These are phyloP conservation scores for Anarhynchus alexandrinus DNA, from an alignment of 2,113 vertebrate species.

Conservation along the genomic window DNA sequence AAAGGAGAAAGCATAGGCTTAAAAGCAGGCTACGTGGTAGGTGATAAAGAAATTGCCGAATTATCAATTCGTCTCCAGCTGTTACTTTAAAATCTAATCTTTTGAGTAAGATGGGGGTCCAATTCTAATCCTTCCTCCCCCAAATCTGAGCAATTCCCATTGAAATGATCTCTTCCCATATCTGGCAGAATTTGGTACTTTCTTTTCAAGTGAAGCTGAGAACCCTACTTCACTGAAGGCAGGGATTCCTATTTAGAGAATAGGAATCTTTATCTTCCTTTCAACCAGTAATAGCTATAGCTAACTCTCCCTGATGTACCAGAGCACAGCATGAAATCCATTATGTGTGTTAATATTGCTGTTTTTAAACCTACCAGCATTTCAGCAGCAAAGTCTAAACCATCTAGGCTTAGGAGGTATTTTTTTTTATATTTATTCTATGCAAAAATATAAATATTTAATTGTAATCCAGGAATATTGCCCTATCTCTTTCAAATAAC, in stretches of 20 bases:
- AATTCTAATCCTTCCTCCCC: background rate
- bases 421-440: constrained; percentile 37
- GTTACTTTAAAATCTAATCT: background rate
- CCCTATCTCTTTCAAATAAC: background rate
- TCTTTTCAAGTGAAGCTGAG: background rate
- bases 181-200: background rate
- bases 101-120: background rate
- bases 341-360: constrained; percentile 31
- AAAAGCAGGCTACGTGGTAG: background rate
- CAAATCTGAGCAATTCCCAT: background rate
- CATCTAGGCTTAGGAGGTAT: constrained; percentile 7
- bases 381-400: constrained; percentile 34
- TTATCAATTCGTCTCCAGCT: background rate
- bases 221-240: background rate
- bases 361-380: constrained; percentile 20
- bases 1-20: background rate
- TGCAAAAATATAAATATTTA: constrained; percentile 18
- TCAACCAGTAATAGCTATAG: background rate
- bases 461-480: background rate
- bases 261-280: constrained; percentile 27
- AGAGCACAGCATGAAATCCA: constrained; percentile 42
- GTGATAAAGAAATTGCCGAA: background rate
- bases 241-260: background rate
- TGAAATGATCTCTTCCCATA: background rate
- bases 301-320: background rate